phyloP scores from a whole-genome alignment of 2,113 vertebrate genomes.

The Thymallus thymallus region DNA sequence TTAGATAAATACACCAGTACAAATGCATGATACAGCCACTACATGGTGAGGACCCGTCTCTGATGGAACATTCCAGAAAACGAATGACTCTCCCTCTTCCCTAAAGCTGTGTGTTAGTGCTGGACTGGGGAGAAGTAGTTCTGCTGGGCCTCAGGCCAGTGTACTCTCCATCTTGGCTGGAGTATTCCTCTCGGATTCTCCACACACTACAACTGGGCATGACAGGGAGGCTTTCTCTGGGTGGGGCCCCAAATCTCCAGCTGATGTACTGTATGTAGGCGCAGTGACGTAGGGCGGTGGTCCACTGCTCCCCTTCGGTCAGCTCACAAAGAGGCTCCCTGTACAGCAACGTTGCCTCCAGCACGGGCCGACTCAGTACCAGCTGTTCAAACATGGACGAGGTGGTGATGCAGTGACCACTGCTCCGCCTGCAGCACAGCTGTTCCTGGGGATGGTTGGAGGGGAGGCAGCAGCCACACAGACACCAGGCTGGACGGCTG shows the following conservation, averaged over 20 bases:
- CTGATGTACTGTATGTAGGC: conserved; percentile 74
- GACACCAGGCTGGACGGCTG: conserved; percentile 67
- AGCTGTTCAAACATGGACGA: conserved; percentile 68
- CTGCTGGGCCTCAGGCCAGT: conserved; percentile 47
- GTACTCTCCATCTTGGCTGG: conserved; percentile 64
- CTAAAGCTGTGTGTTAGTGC: not conserved
- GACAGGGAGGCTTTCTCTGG: conserved; percentile 56
- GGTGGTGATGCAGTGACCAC: conserved; percentile 66
- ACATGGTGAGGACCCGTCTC: not conserved
- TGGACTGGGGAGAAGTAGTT: not conserved
- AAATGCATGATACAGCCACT: not conserved
- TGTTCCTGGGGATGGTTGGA: conserved; percentile 58
- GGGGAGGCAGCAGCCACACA: conserved; percentile 62
- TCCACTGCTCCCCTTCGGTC: not conserved
- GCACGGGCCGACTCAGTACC: conserved; percentile 57
- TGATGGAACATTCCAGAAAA: not conserved
- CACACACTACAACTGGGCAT: conserved; percentile 80
- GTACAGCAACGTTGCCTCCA: conserved; percentile 74
- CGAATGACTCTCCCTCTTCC: not conserved
- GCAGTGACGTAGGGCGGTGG: conserved; percentile 61
- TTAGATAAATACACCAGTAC: not conserved
- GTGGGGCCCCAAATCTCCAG: conserved; percentile 76
- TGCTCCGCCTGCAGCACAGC: conserved; percentile 74
- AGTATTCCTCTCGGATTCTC: conserved; percentile 71
- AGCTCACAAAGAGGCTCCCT: conserved; percentile 67